A percentile compares a stretch with the other conserved stretches of the same genome.
Evolutionary conservation across 2,888 invertebrate species (phyloP).

Genomic region (Acrobasis suavella): DNA sequence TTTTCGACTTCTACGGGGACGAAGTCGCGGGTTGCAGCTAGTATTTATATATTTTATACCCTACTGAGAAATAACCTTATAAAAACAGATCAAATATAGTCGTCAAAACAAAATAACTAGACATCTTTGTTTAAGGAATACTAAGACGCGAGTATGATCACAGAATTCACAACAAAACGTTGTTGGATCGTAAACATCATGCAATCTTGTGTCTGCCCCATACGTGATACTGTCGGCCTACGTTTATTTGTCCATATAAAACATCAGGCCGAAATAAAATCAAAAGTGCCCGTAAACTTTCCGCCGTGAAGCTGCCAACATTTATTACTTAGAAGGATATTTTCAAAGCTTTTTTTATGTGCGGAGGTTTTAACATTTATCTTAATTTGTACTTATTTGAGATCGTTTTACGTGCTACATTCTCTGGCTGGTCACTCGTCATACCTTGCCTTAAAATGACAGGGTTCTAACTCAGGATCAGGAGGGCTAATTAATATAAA

Average conservation of each 20-base stretch:
- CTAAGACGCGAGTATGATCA: not conserved
- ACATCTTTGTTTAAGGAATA: not conserved
- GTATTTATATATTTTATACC: not conserved
- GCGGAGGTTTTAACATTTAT: not conserved
- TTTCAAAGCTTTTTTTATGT: not conserved
- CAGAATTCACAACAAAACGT: not conserved
- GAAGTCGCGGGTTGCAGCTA: no score
- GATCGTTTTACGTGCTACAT: no score
- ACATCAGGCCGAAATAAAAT: conserved; percentile 8
- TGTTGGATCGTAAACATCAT: conserved; percentile 10
- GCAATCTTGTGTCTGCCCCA: conserved; percentile 11
- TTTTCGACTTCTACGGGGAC: no score
- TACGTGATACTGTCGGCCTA: conserved; percentile 7
- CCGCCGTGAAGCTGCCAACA: conserved; percentile 6
- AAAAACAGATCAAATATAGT: not conserved
- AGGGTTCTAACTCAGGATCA: no score
- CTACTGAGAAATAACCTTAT: not conserved
- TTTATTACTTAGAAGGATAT: conserved; percentile 10
- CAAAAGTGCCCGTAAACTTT: conserved; percentile 19
- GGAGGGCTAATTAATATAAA: no score
- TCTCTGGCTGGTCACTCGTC: no score
- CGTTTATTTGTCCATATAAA: conserved; percentile 14
- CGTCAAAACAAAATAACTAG: not conserved
- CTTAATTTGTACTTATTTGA: no score
- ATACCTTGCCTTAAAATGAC: no score